A percentile compares a stretch with the other conserved stretches of the same genome.
These are phyloP conservation scores for Lissonota sp. DNA, from an alignment of 2,888 invertebrate genomes.

Conservation along the genomic window DNA sequence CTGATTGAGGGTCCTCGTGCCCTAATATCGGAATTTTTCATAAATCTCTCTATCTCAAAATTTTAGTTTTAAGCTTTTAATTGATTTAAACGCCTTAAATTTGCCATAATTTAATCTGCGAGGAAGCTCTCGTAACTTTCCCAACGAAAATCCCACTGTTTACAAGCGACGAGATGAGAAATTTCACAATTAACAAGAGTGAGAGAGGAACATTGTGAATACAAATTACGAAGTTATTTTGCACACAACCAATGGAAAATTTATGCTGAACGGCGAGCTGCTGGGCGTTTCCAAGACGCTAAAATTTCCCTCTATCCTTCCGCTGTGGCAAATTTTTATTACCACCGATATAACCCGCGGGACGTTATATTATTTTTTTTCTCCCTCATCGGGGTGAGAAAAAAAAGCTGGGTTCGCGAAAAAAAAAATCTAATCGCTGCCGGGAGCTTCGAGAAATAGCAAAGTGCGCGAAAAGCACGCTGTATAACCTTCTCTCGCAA, in stretches of 20 bases:
- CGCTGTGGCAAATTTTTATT: slow-evolving; percentile 16
- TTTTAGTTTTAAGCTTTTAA: slow-evolving; percentile 38
- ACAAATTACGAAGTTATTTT: slow-evolving; percentile 2
- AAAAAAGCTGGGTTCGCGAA: neutral
- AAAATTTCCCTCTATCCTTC: neutral
- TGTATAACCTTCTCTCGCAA: slow-evolving; percentile 32
- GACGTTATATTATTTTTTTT: slow-evolving; percentile 11
- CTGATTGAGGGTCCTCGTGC: slow-evolving; percentile 63
- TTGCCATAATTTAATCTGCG: neutral
- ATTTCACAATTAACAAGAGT: neutral
- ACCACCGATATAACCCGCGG: too few species aligned
- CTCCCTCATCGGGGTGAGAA: neutral
- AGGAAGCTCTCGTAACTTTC: neutral
- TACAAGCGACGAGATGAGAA: neutral
- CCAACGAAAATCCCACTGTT: neutral
- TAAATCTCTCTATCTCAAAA: slow-evolving; percentile 30
- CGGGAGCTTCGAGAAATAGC: slow-evolving; percentile 29
- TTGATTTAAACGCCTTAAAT: slow-evolving; percentile 32
- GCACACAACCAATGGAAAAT: neutral
- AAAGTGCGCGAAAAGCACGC: slow-evolving; percentile 43
- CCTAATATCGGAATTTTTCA: slow-evolving; percentile 17
- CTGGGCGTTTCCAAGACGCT: neutral
- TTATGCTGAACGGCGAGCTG: neutral
- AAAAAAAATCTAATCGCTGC: slow-evolving; percentile 22
- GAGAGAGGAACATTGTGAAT: too few species aligned